phyloP scores from a whole-genome alignment of 2,113 vertebrate genomes.

The Callorhinus ursinus region DNA sequence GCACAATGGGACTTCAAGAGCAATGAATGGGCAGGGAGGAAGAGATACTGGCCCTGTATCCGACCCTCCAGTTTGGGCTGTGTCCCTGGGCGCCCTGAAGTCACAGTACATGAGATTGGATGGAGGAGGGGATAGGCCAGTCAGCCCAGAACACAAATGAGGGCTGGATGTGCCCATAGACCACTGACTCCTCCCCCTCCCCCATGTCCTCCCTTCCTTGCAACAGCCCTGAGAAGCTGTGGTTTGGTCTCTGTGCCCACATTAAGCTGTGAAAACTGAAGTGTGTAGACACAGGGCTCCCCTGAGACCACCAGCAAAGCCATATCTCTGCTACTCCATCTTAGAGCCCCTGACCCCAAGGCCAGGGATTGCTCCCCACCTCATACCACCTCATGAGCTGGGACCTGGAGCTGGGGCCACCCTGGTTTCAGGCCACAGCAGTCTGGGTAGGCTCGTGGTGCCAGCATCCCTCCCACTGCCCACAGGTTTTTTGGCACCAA shows the following conservation, averaged over 20 bases:
- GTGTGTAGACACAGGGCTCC: neutral
- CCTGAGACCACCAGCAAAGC: neutral
- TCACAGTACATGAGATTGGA: neutral
- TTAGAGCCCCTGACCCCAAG: neutral
- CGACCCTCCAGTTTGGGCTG: neutral
- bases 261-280: neutral
- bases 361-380: neutral
- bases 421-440: neutral
- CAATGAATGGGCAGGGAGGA: neutral
- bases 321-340: neutral
- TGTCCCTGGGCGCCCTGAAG: neutral
- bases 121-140: neutral
- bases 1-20: neutral
- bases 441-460: accelerated
- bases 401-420: too few species aligned
- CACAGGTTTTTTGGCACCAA: conserved; percentile 96
- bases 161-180: neutral
- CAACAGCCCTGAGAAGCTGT: neutral
- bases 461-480: neutral
- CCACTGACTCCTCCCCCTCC: too few species aligned
- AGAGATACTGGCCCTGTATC: neutral
- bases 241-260: too few species aligned
- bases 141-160: neutral
- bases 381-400: accelerated
- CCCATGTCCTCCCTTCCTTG: neutral